phyloP scores from a whole-genome alignment of 2,113 vertebrate genomes.

The Stegostoma tigrinum region DNA sequence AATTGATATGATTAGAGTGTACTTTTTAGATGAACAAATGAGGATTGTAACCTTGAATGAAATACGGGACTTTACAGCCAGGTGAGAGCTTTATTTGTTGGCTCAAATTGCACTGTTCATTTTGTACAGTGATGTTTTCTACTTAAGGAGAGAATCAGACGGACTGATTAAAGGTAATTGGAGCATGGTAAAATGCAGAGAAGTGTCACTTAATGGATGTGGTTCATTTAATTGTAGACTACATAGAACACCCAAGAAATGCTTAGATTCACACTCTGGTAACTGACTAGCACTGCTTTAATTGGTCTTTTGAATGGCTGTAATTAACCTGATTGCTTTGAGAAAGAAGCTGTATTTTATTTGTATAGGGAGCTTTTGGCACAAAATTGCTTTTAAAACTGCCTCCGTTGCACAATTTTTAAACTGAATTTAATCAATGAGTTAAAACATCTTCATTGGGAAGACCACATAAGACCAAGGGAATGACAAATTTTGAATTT shows the following conservation, averaged over 20 bases:
- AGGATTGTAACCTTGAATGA: conserved; percentile 31
- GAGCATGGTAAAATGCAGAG: conserved; percentile 65
- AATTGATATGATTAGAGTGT: conserved; percentile 18
- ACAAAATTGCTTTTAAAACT: conserved; percentile 43
- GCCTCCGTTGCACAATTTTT: not conserved
- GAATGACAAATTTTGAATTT: not conserved
- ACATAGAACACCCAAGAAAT: conserved; percentile 68
- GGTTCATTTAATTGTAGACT: conserved; percentile 75
- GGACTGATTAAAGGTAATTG: conserved; percentile 76
- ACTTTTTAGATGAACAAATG: conserved; percentile 21
- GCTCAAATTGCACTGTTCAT: conserved; percentile 35
- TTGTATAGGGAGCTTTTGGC: conserved; percentile 55
- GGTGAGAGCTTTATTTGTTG: conserved; percentile 28
- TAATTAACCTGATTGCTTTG: conserved; percentile 81
- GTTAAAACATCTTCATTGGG: not conserved
- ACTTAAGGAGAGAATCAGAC: conserved; percentile 50
- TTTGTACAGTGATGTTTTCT: conserved; percentile 32
- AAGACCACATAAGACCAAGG: not conserved
- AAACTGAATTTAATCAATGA: not conserved
- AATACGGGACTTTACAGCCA: conserved; percentile 19
- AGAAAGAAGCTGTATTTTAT: conserved; percentile 70
- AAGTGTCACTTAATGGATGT: conserved; percentile 78
- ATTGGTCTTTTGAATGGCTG: conserved; percentile 76
- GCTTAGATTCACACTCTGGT: conserved; percentile 60
- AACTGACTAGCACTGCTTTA: conserved; percentile 73